Percentiles rank a stretch among this genome's conserved stretches.
Evolutionary conservation across 1,140 invertebrate genomes (phyloP).

Genomic region (Danaus melanippus): DNA sequence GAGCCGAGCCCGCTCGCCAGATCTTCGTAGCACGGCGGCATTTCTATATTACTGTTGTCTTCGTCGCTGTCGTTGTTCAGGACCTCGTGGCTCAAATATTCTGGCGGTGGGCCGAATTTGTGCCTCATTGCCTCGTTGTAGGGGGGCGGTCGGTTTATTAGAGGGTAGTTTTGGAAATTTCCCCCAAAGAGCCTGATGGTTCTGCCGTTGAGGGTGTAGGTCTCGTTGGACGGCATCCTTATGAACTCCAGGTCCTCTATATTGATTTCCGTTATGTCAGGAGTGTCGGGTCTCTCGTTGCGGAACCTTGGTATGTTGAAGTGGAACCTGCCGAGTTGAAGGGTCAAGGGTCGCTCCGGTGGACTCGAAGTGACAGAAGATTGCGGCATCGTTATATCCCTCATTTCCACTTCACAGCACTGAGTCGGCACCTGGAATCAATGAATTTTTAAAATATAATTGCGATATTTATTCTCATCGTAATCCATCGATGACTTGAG

Average conservation of each 20-base stretch:
- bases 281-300: slow-evolving; percentile 47
- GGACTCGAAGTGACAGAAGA: too few relatives aligned
- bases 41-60: slow-evolving; percentile 49
- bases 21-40: slow-evolving; percentile 59
- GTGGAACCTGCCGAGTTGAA: slow-evolving; percentile 60
- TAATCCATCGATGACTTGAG: not conserved
- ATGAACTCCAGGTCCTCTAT: slow-evolving; percentile 51
- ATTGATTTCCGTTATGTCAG: slow-evolving; percentile 47
- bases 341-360: slow-evolving; percentile 28
- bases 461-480: not conserved
- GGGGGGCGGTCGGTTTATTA: slow-evolving; percentile 69
- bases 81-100: slow-evolving; percentile 71
- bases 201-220: slow-evolving; percentile 60
- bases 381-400: slow-evolving; percentile 17
- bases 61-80: slow-evolving; percentile 26
- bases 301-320: slow-evolving; percentile 48
- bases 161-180: slow-evolving; percentile 52
- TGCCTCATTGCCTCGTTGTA: slow-evolving; percentile 72
- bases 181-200: slow-evolving; percentile 58
- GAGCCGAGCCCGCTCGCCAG: slow-evolving; percentile 24
- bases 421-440: slow-evolving; percentile 47
- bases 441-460: not conserved
- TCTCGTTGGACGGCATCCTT: slow-evolving; percentile 42
- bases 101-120: slow-evolving; percentile 73
- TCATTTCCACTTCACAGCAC: slow-evolving; percentile 56